Conservation (phyloP, 2,888 invertebrate species). For the Oligia latruncula region DNA sequence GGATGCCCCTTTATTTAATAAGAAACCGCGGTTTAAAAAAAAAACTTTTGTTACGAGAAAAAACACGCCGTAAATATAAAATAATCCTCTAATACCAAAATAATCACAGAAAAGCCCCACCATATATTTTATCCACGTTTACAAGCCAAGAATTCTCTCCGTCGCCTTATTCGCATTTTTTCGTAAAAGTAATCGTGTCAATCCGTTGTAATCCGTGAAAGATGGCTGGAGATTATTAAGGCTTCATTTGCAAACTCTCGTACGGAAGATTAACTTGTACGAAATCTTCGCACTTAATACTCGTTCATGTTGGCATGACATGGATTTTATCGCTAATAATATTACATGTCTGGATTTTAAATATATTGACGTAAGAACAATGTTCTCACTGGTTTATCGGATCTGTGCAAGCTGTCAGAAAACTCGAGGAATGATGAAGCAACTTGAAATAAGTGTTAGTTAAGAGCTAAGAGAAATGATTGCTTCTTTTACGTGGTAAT, state of each 20-base stretch:
- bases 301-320: slow-evolving; percentile 58
- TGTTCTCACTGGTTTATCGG: slow-evolving; percentile 31
- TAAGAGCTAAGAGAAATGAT: not conserved
- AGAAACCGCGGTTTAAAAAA: not conserved
- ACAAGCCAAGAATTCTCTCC: slow-evolving; percentile 60
- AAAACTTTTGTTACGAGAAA: not conserved
- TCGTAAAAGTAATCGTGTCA: slow-evolving; percentile 71
- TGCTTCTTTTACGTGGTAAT: not conserved
- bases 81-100: slow-evolving; percentile 47
- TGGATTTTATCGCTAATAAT: slow-evolving; percentile 57
- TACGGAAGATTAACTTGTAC: slow-evolving; percentile 74
- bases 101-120: slow-evolving; percentile 54
- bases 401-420: not conserved
- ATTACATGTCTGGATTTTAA: slow-evolving; percentile 55
- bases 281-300: slow-evolving; percentile 68
- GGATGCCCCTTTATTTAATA: not conserved
- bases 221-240: slow-evolving; percentile 75
- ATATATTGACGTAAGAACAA: slow-evolving; percentile 30
- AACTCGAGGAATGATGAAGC: not conserved
- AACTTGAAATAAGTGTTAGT: not conserved
- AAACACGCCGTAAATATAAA: slow-evolving; percentile 19
- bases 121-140: slow-evolving; percentile 49
- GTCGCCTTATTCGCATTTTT: slow-evolving; percentile 60
- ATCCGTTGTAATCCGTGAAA: slow-evolving; percentile 76
- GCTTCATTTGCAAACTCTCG: slow-evolving; percentile 77